Percentiles rank a stretch among this genome's conserved stretches.
These are phyloP conservation scores for Lanistes nyassanus DNA, from an alignment of 1,140 invertebrate genomes.

Conservation along the genomic window DNA sequence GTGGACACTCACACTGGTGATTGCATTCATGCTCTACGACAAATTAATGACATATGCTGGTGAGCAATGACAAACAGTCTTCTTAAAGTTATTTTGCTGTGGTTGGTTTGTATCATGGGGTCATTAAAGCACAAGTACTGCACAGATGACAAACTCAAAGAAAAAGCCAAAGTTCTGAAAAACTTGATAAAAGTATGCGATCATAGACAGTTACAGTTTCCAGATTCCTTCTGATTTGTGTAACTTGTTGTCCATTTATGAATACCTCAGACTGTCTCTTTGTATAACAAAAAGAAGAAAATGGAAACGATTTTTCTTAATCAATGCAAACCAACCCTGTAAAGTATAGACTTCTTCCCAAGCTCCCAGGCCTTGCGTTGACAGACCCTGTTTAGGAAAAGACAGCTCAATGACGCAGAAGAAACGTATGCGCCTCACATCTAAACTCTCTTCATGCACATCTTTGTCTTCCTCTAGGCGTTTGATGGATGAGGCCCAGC, in stretches of 20 bases:
- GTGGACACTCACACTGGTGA: too few relatives aligned
- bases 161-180: too few relatives aligned
- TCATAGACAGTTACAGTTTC: neutral
- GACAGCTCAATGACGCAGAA: slow-evolving; percentile 45
- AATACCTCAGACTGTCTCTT: neutral
- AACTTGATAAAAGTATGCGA: too few relatives aligned
- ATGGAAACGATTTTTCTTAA: neutral
- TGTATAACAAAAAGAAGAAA: neutral
- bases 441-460: neutral
- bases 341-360: slow-evolving; percentile 43
- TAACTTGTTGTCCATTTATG: neutral
- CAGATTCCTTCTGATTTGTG: neutral
- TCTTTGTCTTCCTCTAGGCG: slow-evolving; percentile 40
- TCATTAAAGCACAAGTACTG: too few relatives aligned
- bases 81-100: too few relatives aligned
- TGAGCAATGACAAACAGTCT: too few relatives aligned
- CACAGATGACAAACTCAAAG: too few relatives aligned
- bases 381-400: slow-evolving; percentile 37
- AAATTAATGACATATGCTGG: too few relatives aligned
- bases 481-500: slow-evolving; percentile 42
- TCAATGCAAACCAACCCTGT: slow-evolving; percentile 32
- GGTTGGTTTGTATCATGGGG: too few relatives aligned
- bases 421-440: slow-evolving; percentile 34
- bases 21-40: too few relatives aligned
- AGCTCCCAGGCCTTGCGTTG: slow-evolving; percentile 48